Conservation (phyloP, 2,888 invertebrate species). For the Rosalia funebris region DNA sequence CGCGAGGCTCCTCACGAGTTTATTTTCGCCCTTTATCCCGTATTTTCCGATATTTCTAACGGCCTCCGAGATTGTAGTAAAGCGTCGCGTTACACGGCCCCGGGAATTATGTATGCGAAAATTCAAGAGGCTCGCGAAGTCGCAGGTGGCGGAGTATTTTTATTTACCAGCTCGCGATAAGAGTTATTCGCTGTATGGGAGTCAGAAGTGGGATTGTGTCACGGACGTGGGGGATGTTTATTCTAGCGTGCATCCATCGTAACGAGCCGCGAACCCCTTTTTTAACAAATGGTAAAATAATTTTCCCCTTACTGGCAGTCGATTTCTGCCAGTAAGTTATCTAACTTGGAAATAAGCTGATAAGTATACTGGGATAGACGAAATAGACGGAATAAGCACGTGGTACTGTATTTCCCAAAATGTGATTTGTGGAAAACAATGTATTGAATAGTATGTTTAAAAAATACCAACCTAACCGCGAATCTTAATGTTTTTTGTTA, state of each 20-base stretch:
- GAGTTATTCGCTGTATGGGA: neutral
- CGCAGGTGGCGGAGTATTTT: neutral
- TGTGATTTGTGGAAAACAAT: too few relatives aligned
- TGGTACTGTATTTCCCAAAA: too few relatives aligned
- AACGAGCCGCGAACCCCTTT: too few relatives aligned
- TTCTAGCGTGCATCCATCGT: neutral
- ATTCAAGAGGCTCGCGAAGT: neutral
- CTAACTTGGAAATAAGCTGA: too few relatives aligned
- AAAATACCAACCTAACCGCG: too few relatives aligned
- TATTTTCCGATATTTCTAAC: slow-evolving; percentile 23
- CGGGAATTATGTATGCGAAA: slow-evolving; percentile 4
- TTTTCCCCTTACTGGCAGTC: too few relatives aligned
- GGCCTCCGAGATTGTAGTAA: slow-evolving; percentile 11
- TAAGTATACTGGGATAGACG: too few relatives aligned
- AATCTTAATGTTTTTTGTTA: too few relatives aligned
- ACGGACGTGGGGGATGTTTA: neutral
- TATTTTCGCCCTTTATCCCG: slow-evolving; percentile 24
- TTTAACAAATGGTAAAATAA: too few relatives aligned
- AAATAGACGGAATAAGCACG: too few relatives aligned
- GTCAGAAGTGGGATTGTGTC: neutral
- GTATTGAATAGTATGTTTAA: too few relatives aligned
- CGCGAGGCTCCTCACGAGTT: slow-evolving; percentile 15
- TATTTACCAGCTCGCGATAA: neutral
- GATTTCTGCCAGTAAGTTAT: too few relatives aligned
- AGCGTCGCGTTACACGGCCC: slow-evolving; percentile 11